phyloP scores from a whole-genome alignment of 2,113 vertebrate species.

The Clarias magur region DNA sequence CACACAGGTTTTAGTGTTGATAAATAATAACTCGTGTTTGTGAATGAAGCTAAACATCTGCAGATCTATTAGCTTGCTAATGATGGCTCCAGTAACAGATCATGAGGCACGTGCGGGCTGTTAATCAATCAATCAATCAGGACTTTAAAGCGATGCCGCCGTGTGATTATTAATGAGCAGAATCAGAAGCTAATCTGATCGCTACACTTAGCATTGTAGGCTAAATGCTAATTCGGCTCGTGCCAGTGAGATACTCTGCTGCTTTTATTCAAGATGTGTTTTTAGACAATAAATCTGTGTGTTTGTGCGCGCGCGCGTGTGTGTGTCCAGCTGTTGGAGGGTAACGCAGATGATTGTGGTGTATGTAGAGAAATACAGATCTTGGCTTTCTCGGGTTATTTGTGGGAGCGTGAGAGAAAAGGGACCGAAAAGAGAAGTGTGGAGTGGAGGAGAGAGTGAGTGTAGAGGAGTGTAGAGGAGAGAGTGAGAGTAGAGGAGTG shows the following conservation, averaged over 20 bases:
- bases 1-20: background rate
- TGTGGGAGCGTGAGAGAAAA: background rate
- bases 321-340: background rate
- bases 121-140: background rate
- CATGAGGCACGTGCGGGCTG: no score
- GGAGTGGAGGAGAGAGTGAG: background rate
- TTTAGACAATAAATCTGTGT: slow-evolving; percentile 9
- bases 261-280: background rate
- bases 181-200: background rate
- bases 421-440: background rate
- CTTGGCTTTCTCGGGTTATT: background rate
- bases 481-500: background rate
- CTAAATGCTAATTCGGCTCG: background rate
- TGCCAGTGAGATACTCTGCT: background rate
- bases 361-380: background rate
- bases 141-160: background rate
- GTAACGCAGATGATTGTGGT: background rate
- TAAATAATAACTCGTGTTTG: background rate
- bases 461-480: background rate
- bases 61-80: background rate
- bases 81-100: background rate
- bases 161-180: background rate
- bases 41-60: background rate
- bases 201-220: background rate
- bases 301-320: background rate